Percentiles rank a stretch among this genome's conserved stretches.
Conservation (phyloP, 2,113 vertebrate genomes). For the Cettia cetti region DNA sequence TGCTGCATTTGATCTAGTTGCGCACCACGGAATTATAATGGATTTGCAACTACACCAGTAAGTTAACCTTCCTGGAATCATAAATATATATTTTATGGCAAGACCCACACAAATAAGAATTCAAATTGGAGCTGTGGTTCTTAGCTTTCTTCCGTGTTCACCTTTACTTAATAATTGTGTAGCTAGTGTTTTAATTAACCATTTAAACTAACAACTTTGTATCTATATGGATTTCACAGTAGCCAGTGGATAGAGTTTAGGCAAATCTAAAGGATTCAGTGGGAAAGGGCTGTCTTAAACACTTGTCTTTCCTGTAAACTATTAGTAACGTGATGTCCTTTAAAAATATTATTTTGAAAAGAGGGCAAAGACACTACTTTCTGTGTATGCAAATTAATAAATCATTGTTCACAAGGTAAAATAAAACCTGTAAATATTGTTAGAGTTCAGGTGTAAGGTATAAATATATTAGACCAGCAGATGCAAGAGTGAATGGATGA, state of each 20-base stretch:
- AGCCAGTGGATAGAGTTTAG: background rate
- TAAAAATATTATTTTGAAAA: background rate
- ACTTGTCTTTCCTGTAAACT: background rate
- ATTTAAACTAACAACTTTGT: background rate
- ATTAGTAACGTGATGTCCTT: background rate
- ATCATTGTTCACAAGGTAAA: background rate
- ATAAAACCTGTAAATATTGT: background rate
- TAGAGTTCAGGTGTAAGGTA: background rate
- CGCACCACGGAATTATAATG: fast-evolving
- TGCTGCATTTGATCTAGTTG: background rate
- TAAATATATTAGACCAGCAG: background rate
- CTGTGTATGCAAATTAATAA: background rate
- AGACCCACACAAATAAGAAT: background rate
- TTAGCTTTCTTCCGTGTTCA: background rate
- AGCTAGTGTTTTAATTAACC: background rate
- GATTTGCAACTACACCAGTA: background rate
- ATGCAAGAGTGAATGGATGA: background rate
- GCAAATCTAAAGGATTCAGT: background rate
- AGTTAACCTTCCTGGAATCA: background rate
- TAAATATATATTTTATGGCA: background rate
- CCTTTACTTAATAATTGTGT: background rate
- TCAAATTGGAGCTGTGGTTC: background rate
- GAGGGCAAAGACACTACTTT: background rate
- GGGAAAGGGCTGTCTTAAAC: background rate
- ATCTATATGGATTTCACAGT: background rate